Evolutionary conservation across 37 sponge, comb jelly and placozoan genomes (phyloP).

Genomic region (Dysidea cf. avara): DNA sequence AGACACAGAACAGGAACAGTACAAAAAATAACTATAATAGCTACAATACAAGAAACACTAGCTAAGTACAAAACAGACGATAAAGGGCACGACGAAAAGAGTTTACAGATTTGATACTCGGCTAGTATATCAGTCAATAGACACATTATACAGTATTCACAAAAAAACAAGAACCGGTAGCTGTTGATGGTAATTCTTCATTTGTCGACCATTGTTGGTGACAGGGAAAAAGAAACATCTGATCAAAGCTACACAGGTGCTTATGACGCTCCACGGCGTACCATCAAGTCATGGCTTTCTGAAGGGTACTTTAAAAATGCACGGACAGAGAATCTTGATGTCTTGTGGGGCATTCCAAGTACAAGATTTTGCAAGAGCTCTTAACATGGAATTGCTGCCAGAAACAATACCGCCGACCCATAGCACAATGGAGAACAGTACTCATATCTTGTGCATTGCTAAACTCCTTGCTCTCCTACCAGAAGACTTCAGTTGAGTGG

Average conservation of each 20-base stretch:
- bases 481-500: conserved; percentile 1
- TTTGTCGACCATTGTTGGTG: conserved; percentile 9
- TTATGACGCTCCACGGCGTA: neutral
- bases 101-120: no score
- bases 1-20: no score
- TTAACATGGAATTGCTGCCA: conserved; percentile 2
- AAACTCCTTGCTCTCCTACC: conserved; percentile 4
- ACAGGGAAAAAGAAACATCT: neutral
- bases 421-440: neutral
- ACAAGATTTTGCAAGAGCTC: neutral
- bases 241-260: no score
- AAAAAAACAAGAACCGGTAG: no score
- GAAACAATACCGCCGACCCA: neutral
- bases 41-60: no score
- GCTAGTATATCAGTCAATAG: no score
- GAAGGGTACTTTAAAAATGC: conserved; percentile 6
- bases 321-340: conserved; percentile 1
- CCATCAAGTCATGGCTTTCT: conserved; percentile 3
- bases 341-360: conserved; percentile 19
- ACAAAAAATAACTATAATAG: no score
- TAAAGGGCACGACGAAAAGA: no score
- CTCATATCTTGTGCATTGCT: neutral
- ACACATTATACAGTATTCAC: no score
- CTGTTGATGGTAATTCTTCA: no score
- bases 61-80: no score